Evolutionary conservation across 2,797 vertebrate species (phyloP).

Genomic region (Periophthalmus magnuspinnatus): DNA sequence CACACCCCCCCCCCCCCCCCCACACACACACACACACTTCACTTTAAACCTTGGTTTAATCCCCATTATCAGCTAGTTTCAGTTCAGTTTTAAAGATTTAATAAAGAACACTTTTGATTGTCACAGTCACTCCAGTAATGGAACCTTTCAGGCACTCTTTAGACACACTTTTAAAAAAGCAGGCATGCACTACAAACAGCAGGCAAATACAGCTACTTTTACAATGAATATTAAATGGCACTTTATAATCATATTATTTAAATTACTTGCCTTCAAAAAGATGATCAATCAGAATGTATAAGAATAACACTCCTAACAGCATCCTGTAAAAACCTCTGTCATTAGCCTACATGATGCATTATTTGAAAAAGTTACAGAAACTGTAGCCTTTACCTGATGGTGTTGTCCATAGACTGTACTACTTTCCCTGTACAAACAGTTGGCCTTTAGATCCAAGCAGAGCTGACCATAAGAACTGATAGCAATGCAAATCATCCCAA

Average conservation of each 20-base stretch:
- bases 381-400: constrained; percentile 37
- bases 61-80: neutral
- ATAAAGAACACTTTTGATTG: constrained; percentile 19
- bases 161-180: constrained; percentile 9
- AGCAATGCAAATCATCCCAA: constrained; percentile 61
- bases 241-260: neutral
- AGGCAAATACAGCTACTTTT: neutral
- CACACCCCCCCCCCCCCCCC: too few species aligned
- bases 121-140: accelerated
- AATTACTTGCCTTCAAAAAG: constrained; percentile 39
- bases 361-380: neutral
- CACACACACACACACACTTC: too few species aligned
- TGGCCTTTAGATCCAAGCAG: neutral
- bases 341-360: neutral
- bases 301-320: constrained; percentile 3
- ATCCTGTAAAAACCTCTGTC: constrained; percentile 29
- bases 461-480: constrained; percentile 51
- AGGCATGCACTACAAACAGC: constrained; percentile 28
- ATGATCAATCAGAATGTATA: constrained; percentile 24
- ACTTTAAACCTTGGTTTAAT: neutral
- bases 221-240: neutral
- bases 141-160: constrained; percentile 12
- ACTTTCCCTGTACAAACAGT: constrained; percentile 36
- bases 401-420: constrained; percentile 14
- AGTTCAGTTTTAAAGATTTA: too few species aligned